Evolutionary conservation across 2,797 vertebrate genomes (phyloP).

Genomic region (Sebastes reedi): DNA sequence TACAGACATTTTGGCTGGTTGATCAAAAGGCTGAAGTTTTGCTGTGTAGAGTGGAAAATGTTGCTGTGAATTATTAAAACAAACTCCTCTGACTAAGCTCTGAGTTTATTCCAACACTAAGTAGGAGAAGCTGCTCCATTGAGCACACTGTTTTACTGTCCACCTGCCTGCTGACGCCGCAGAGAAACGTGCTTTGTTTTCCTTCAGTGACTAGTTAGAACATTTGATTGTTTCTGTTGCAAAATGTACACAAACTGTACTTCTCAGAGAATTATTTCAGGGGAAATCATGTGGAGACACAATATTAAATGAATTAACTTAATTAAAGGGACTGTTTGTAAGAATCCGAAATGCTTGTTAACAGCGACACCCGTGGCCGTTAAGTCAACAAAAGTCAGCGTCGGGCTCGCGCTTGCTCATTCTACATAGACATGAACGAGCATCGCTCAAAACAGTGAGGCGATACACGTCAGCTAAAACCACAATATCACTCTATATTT

Average conservation of each 20-base stretch:
- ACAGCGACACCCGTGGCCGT: too few species aligned
- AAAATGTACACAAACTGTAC: too few species aligned
- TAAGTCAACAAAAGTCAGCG: too few species aligned
- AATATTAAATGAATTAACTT: not conserved
- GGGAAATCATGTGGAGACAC: not conserved
- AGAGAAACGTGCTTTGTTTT: not conserved
- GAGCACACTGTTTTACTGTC: not conserved
- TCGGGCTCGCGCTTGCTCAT: too few species aligned
- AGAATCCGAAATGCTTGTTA: too few species aligned
- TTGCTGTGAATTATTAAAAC: constrained; percentile 24
- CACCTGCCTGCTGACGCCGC: not conserved
- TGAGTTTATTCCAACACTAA: not conserved
- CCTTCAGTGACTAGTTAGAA: not conserved
- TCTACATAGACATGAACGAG: too few species aligned
- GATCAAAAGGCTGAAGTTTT: constrained; percentile 13
- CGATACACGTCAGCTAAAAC: too few species aligned
- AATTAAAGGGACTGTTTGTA: too few species aligned
- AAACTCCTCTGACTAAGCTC: not conserved
- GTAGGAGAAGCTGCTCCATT: not conserved
- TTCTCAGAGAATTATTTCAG: not conserved
- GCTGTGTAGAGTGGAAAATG: constrained; percentile 4
- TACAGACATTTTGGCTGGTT: constrained; percentile 21
- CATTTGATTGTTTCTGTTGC: not conserved
- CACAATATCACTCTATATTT: too few species aligned
- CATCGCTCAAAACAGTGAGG: too few species aligned